These are phyloP conservation scores for Protophormia terraenovae DNA, from an alignment of 2,888 invertebrate genomes.

Conservation along the genomic window DNA sequence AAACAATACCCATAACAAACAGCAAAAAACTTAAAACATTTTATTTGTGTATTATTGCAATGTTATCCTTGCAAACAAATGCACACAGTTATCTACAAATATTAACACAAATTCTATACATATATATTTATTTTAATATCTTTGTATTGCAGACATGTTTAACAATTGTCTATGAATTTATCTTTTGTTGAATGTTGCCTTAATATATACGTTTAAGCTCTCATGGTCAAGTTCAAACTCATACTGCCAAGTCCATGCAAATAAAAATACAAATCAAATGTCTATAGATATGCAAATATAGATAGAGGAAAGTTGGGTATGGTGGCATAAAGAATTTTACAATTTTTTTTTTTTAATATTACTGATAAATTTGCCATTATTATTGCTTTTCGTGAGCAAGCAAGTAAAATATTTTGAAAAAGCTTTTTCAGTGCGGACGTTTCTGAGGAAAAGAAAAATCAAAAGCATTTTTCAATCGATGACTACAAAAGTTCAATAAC, in stretches of 20 bases:
- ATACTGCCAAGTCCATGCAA: background rate
- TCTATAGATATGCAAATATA: slow-evolving; percentile 61
- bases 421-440: too few relatives aligned
- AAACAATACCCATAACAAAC: slow-evolving; percentile 13
- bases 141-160: slow-evolving; percentile 48
- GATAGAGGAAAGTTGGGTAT: too few relatives aligned
- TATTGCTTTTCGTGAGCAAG: too few relatives aligned
- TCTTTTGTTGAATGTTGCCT: slow-evolving; percentile 38
- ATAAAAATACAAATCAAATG: slow-evolving; percentile 25
- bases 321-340: too few relatives aligned
- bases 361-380: too few relatives aligned
- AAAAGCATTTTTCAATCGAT: too few relatives aligned
- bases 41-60: slow-evolving; percentile 51
- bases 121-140: background rate
- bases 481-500: too few relatives aligned
- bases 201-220: background rate
- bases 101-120: background rate
- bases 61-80: slow-evolving; percentile 29
- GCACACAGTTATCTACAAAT: background rate
- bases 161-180: slow-evolving; percentile 50
- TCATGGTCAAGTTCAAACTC: slow-evolving; percentile 14
- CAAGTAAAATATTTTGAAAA: too few relatives aligned
- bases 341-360: too few relatives aligned
- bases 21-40: slow-evolving; percentile 20
- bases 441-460: too few relatives aligned